Evolutionary conservation across 2,113 vertebrate genomes (phyloP).

Genomic region (Amazona guildingii): DNA sequence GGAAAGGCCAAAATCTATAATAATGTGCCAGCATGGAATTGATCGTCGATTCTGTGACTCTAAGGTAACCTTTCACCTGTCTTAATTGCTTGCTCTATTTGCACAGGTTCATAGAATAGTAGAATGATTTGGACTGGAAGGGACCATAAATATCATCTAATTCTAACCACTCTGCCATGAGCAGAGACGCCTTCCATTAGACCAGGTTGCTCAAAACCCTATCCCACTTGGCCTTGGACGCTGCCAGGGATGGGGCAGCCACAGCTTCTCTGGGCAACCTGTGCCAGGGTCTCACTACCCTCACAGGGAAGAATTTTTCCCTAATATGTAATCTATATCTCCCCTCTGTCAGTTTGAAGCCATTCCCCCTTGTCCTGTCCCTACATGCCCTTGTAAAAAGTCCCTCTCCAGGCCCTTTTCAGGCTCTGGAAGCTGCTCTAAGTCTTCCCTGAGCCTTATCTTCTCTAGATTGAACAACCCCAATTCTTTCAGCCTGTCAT

Average conservation of each 20-base stretch:
- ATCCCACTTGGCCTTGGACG: background rate
- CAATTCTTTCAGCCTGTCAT: background rate
- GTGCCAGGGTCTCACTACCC: background rate
- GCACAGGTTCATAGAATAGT: background rate
- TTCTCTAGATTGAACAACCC: background rate
- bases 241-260: background rate
- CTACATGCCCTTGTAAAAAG: background rate
- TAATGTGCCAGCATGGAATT: slow-evolving; percentile 94
- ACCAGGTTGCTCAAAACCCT: background rate
- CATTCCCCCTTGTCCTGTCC: background rate
- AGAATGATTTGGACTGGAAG: background rate
- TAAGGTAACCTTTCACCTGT: slow-evolving; percentile 78
- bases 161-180: background rate
- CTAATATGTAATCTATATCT: background rate
- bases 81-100: fast-evolving
- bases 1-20: slow-evolving; percentile 90
- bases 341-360: background rate
- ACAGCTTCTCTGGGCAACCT: background rate
- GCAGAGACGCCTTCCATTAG: background rate
- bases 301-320: background rate
- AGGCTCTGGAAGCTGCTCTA: background rate
- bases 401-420: background rate
- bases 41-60: slow-evolving; percentile 90
- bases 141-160: background rate
- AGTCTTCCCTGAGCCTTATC: background rate